These are phyloP conservation scores for Trypoxylus dichotomus DNA, from an alignment of 1,140 invertebrate species.

Conservation along the genomic window DNA sequence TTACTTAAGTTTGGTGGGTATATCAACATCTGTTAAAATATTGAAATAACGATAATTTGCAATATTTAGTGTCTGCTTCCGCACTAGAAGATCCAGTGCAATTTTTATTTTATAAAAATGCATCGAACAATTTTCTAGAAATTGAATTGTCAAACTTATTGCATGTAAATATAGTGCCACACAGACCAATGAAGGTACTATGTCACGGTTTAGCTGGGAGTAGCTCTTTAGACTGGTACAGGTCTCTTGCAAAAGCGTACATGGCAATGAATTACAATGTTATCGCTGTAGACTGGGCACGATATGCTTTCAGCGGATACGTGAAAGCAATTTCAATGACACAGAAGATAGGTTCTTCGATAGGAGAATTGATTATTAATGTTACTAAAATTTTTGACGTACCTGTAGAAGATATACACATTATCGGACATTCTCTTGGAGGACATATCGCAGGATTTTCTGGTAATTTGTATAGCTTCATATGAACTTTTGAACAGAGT, in stretches of 20 bases:
- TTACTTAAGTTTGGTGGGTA: background rate
- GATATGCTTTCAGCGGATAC: background rate
- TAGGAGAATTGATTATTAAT: background rate
- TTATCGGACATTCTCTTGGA: constrained; percentile 28
- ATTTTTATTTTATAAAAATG: background rate
- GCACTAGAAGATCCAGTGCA: background rate
- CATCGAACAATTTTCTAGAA: background rate
- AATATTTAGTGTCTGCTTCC: background rate
- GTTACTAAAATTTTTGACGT: background rate
- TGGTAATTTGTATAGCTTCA: constrained; percentile 7
- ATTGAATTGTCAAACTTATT: background rate
- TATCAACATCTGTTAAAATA: background rate
- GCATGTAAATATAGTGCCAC: background rate
- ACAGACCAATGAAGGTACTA: background rate
- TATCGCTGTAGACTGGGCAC: constrained; percentile 16
- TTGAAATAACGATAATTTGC: background rate
- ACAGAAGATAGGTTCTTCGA: background rate
- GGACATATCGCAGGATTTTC: constrained; percentile 20
- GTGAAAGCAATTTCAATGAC: background rate
- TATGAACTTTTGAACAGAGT: too few relatives aligned
- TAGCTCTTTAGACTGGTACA: background rate
- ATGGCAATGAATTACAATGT: background rate
- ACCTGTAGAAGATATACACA: background rate
- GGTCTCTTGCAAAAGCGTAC: constrained; percentile 4
- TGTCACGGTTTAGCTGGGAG: constrained; percentile 2